phyloP scores from a whole-genome alignment of 2,113 vertebrate species.

The Neomonachus schauinslandi region DNA sequence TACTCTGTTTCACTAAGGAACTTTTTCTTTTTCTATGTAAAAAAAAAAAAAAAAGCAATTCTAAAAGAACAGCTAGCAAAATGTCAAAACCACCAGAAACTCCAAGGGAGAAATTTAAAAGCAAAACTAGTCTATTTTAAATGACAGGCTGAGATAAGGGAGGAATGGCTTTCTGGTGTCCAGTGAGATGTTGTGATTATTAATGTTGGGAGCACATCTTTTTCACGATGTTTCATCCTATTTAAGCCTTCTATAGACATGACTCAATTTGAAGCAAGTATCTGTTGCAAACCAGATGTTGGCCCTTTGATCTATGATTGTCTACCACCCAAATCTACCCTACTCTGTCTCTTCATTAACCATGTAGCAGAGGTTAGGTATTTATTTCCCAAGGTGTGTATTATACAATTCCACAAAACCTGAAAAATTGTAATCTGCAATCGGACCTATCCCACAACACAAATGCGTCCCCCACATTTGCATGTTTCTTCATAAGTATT shows the following conservation, averaged over 20 bases:
- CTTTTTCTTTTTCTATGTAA: not conserved
- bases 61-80: constrained; percentile 48
- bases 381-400: not conserved
- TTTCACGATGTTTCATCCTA: not conserved
- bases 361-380: not conserved
- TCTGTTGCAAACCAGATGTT: not conserved
- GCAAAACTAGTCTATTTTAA: constrained; percentile 55
- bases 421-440: not conserved
- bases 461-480: not conserved
- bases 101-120: constrained; percentile 60
- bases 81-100: not conserved
- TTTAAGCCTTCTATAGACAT: not conserved
- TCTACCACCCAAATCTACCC: not conserved
- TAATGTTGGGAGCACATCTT: not conserved
- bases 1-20: not conserved
- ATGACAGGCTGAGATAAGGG: constrained; percentile 56
- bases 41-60: constrained; percentile 44
- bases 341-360: not conserved
- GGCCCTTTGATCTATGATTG: not conserved
- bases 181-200: not conserved
- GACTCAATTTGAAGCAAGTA: not conserved
- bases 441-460: not conserved
- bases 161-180: not conserved
- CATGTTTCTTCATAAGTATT: not conserved
- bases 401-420: not conserved